phyloP scores from a whole-genome alignment of 2,888 invertebrate genomes.

The Drosophila anceps region DNA sequence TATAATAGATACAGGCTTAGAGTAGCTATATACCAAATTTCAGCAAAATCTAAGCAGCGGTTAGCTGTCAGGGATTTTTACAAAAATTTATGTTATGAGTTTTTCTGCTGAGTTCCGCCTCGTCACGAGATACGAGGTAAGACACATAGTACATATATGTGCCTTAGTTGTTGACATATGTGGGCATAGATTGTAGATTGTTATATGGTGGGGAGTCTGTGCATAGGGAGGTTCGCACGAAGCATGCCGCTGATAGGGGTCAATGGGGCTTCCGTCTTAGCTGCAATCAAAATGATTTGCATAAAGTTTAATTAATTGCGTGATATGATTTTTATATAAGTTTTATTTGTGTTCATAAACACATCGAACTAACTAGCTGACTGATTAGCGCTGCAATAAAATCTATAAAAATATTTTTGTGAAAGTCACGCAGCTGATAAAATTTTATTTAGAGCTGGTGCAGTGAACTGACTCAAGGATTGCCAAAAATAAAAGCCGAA shows the following conservation, averaged over 20 bases:
- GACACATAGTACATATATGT: background rate
- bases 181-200: background rate
- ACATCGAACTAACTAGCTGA: conserved; percentile 21
- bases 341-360: conserved; percentile 27
- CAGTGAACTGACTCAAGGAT: conserved; percentile 41
- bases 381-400: conserved; percentile 24
- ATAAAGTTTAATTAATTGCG: conserved; percentile 18
- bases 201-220: background rate
- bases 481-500: background rate
- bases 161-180: background rate
- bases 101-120: background rate
- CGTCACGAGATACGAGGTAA: conserved; percentile 8
- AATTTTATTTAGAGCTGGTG: background rate
- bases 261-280: conserved; percentile 24
- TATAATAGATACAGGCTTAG: background rate
- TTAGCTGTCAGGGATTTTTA: conserved; percentile 66
- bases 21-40: conserved; percentile 39
- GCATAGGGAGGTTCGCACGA: conserved; percentile 5
- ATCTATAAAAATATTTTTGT: conserved; percentile 28
- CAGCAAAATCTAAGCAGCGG: conserved; percentile 34
- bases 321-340: conserved; percentile 17
- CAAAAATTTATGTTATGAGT: conserved; percentile 66
- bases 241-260: conserved; percentile 31
- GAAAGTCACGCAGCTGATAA: conserved; percentile 54
- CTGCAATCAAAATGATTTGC: conserved; percentile 52